phyloP scores from a whole-genome alignment of 2,888 invertebrate species.

The Eilema caniola region DNA sequence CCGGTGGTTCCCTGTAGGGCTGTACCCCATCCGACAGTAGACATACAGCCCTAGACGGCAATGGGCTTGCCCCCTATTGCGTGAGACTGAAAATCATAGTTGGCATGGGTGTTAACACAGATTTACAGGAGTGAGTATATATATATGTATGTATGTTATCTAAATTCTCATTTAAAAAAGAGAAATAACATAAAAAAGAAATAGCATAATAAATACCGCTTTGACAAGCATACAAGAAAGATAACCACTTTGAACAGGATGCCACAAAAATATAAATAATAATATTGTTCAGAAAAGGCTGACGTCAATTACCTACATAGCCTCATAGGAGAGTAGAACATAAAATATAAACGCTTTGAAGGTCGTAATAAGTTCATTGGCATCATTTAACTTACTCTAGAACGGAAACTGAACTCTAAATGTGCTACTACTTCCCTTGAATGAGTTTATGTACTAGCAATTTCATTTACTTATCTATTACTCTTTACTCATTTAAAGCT shows the following conservation, averaged over 20 bases:
- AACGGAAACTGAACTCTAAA: slow-evolving; percentile 16
- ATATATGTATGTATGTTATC: too few relatives aligned
- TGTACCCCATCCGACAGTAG: too few relatives aligned
- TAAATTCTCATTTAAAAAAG: too few relatives aligned
- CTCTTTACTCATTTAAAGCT: slow-evolving; percentile 2
- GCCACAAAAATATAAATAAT: not conserved
- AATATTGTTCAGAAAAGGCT: not conserved
- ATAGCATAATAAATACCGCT: not conserved
- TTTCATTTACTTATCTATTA: slow-evolving; percentile 6
- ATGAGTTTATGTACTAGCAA: slow-evolving; percentile 4
- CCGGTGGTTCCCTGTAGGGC: too few relatives aligned
- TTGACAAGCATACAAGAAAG: not conserved
- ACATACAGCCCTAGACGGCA: too few relatives aligned
- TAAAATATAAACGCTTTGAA: not conserved
- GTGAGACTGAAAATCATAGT: too few relatives aligned
- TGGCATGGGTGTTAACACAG: too few relatives aligned
- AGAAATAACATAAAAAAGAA: too few relatives aligned
- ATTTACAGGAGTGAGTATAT: too few relatives aligned
- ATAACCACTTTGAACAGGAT: not conserved
- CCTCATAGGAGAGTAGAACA: not conserved
- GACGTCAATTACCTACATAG: not conserved
- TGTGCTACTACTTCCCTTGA: not conserved
- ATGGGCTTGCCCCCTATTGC: too few relatives aligned
- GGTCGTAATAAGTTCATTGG: not conserved
- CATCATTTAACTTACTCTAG: slow-evolving; percentile 6